Conservation (phyloP, 2,113 vertebrate genomes). For the Zosterops hypoxanthus region DNA sequence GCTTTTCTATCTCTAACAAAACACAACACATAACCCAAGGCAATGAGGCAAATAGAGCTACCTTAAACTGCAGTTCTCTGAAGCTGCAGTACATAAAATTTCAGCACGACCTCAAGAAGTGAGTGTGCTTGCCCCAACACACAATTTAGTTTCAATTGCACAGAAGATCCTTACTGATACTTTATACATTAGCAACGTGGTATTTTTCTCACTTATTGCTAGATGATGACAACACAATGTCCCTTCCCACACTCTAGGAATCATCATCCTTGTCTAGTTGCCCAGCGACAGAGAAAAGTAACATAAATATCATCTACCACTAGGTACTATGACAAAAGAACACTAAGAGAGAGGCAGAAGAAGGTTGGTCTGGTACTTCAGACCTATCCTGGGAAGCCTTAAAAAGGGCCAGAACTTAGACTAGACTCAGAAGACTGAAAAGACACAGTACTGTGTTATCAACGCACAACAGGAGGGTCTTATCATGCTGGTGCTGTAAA, state of each 20-base stretch:
- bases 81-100: background rate
- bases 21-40: background rate
- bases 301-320: background rate
- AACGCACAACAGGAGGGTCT: fast-evolving
- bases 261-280: background rate
- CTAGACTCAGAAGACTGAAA: background rate
- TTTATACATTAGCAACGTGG: background rate
- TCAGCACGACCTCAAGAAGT: background rate
- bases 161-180: background rate
- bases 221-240: background rate
- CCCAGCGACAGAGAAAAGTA: background rate
- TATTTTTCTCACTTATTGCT: background rate
- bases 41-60: background rate
- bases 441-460: background rate
- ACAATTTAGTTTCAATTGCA: background rate
- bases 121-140: background rate
- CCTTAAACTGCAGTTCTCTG: background rate
- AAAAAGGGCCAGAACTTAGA: background rate
- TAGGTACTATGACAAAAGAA: background rate
- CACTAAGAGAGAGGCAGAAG: background rate
- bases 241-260: background rate
- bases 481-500: background rate
- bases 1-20: background rate
- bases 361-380: background rate
- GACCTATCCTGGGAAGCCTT: background rate